A percentile compares a stretch with the other conserved stretches of the same genome.
Conservation (phyloP, 2,888 invertebrate genomes). For the Leuctra nigra region DNA sequence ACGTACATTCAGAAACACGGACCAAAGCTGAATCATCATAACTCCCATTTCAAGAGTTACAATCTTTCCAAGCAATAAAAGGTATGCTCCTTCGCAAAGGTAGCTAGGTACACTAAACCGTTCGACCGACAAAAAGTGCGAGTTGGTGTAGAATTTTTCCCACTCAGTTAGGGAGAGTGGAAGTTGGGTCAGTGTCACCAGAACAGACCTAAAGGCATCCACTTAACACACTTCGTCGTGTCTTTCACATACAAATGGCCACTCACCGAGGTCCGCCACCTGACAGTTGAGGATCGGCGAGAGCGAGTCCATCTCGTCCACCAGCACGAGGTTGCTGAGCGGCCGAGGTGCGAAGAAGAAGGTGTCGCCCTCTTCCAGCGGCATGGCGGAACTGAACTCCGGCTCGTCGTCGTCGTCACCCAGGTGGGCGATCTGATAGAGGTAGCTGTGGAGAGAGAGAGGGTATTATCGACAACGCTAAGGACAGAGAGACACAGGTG, state of each 20-base stretch:
- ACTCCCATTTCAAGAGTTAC: too few species aligned
- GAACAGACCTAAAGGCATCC: not conserved
- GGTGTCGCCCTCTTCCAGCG: conserved; percentile 96
- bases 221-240: too few species aligned
- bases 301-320: conserved; percentile 94
- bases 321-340: conserved; percentile 88
- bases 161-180: too few species aligned
- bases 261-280: conserved; percentile 70
- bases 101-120: too few species aligned
- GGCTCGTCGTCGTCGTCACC: conserved; percentile 99
- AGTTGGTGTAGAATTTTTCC: too few species aligned
- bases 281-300: conserved; percentile 81
- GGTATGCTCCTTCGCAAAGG: too few species aligned
- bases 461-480: conserved; percentile 1
- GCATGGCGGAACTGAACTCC: conserved; percentile 97
- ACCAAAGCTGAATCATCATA: conserved; percentile 22
- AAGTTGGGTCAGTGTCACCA: not conserved
- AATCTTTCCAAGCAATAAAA: too few species aligned
- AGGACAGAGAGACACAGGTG: not conserved
- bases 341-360: conserved; percentile 97
- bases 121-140: too few species aligned
- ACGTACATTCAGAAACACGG: conserved; percentile 21
- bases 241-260: too few species aligned
- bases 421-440: conserved; percentile 98
- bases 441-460: conserved; percentile 57